Evolutionary conservation across 2,113 vertebrate genomes (phyloP).

Genomic region (Agapornis roseicollis): DNA sequence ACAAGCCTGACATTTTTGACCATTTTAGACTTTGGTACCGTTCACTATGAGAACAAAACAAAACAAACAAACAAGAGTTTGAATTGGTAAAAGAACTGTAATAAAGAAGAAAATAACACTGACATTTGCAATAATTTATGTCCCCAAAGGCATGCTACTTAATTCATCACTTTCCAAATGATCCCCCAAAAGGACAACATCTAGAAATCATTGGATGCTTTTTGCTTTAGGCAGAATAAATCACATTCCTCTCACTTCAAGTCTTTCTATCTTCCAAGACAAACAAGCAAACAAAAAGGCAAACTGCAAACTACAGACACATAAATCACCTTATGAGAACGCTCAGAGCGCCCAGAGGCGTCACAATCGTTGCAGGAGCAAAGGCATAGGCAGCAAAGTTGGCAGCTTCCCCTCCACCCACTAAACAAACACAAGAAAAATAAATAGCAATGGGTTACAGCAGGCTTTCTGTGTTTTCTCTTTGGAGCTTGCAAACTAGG

Average conservation of each 20-base stretch:
- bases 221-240: not conserved
- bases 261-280: not conserved
- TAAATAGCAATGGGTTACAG: constrained; percentile 16
- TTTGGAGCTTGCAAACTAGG: not conserved
- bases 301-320: not conserved
- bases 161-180: not conserved
- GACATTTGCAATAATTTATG: not conserved
- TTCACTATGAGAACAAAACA: not conserved
- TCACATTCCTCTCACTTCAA: not conserved
- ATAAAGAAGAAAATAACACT: not conserved
- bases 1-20: not conserved
- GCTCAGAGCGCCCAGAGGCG: constrained; percentile 91
- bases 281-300: not conserved
- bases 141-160: not conserved
- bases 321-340: constrained; percentile 90
- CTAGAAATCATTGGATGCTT: not conserved
- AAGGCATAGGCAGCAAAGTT: constrained; percentile 96
- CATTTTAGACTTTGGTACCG: not conserved
- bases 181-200: not conserved
- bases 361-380: constrained; percentile 92
- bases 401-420: constrained; percentile 91
- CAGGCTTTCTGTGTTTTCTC: not conserved
- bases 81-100: not conserved
- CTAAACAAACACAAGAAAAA: constrained; percentile 72
- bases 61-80: not conserved